Percentiles rank a stretch among this genome's conserved stretches.
phyloP scores from a whole-genome alignment of 2,797 vertebrate genomes.

The Thamnophis elegans region DNA sequence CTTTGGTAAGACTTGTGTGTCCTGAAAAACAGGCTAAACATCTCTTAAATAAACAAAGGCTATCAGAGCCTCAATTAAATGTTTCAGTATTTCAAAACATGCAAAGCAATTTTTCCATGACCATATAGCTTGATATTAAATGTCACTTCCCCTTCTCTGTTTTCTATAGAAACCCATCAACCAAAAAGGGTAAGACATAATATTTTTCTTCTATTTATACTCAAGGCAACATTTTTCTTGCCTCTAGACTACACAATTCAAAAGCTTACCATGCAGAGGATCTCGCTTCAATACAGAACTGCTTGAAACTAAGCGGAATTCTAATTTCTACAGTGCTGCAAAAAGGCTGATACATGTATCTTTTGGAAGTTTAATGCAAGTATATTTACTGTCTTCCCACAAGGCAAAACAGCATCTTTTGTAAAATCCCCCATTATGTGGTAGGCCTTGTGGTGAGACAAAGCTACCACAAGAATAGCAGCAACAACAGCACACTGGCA shows the following conservation, averaged over 20 bases:
- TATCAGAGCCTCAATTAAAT: not conserved
- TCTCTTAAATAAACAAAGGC: not conserved
- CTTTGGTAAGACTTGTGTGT: not conserved
- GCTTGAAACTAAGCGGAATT: not conserved
- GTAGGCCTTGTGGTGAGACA: not conserved
- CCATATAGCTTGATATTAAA: not conserved
- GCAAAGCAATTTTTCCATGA: not conserved
- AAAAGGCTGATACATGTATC: fast-evolving
- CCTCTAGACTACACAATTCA: not conserved
- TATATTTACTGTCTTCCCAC: slow-evolving; percentile 12
- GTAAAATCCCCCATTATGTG: not conserved
- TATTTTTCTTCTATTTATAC: not conserved
- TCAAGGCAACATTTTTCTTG: not conserved
- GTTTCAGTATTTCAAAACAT: not conserved
- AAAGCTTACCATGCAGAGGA: not conserved
- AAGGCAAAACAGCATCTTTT: not conserved
- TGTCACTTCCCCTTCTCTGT: not conserved
- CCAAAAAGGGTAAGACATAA: not conserved
- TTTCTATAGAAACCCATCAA: not conserved
- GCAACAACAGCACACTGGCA: not conserved
- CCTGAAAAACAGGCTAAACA: not conserved
- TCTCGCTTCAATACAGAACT: not conserved
- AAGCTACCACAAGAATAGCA: not conserved
- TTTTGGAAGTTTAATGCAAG: not conserved
- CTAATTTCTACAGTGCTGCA: not conserved